A percentile compares a stretch with the other conserved stretches of the same genome.
Conservation (phyloP, 2,888 invertebrate species). For the Andrena minutula region DNA sequence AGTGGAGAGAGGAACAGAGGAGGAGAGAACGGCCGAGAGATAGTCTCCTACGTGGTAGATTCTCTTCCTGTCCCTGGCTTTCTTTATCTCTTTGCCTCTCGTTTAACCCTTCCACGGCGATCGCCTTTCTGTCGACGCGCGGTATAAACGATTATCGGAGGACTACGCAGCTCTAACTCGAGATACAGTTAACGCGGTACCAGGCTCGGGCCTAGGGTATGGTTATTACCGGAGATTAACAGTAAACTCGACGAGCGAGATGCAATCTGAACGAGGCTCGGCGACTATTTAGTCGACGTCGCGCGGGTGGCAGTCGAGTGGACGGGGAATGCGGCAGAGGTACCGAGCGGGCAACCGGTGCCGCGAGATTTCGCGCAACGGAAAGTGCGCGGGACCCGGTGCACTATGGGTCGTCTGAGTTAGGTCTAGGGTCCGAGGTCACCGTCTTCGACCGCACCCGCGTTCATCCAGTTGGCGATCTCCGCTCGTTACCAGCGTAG, state of each 20-base stretch:
- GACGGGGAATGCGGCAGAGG: slow-evolving; percentile 47
- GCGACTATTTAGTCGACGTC: slow-evolving; percentile 11
- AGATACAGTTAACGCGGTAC: slow-evolving; percentile 19
- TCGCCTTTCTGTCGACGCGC: slow-evolving; percentile 13
- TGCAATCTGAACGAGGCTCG: slow-evolving; percentile 17
- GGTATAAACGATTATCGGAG: neutral
- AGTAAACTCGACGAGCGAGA: slow-evolving; percentile 11
- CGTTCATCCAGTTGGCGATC: neutral
- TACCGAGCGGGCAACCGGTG: slow-evolving; percentile 46
- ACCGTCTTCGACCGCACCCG: neutral
- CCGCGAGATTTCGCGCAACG: slow-evolving; percentile 36
- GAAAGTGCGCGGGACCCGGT: slow-evolving; percentile 9
- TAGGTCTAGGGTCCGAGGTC: no score
- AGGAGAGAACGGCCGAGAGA: slow-evolving; percentile 18
- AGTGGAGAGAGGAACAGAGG: slow-evolving; percentile 22
- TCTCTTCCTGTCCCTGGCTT: slow-evolving; percentile 54
- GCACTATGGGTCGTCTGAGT: neutral
- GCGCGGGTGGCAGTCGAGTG: slow-evolving; percentile 33
- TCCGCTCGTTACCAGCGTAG: neutral
- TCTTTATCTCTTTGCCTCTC: slow-evolving; percentile 24
- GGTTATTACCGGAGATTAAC: slow-evolving; percentile 28
- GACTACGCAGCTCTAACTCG: neutral
- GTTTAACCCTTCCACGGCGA: slow-evolving; percentile 35
- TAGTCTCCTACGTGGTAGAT: slow-evolving; percentile 65
- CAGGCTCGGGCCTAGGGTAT: neutral